Percentiles rank a stretch among this genome's conserved stretches.
Conservation (phyloP, 2,113 vertebrate species). For the Saimiri boliviensis region DNA sequence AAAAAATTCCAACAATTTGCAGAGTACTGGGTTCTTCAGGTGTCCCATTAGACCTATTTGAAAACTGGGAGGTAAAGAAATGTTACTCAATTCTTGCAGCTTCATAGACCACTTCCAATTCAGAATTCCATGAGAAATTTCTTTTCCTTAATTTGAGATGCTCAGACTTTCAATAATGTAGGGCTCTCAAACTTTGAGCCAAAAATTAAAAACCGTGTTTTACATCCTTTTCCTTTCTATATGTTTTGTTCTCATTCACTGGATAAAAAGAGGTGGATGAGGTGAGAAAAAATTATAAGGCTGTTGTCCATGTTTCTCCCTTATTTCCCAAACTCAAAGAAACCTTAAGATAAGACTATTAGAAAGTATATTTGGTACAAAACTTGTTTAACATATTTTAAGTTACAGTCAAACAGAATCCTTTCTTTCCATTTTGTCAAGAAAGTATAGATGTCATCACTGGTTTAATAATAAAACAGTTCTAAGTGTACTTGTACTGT, state of each 20-base stretch:
- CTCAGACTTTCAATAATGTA: not conserved
- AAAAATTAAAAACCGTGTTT: not conserved
- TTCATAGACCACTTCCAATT: not conserved
- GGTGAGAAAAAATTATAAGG: not conserved
- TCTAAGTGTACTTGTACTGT: not conserved
- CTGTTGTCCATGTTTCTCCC: not conserved
- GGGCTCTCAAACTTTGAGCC: not conserved
- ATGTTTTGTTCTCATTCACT: not conserved
- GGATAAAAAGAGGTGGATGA: not conserved
- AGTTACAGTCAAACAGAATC: not conserved
- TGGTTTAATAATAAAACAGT: conserved; percentile 29
- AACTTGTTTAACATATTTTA: conserved; percentile 16
- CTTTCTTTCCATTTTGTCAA: not conserved
- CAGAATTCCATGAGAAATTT: not conserved
- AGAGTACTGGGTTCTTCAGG: not conserved
- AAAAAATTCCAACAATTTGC: not conserved
- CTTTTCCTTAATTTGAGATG: not conserved
- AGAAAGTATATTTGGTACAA: not conserved
- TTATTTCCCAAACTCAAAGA: conserved; percentile 8
- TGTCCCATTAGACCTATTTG: not conserved
- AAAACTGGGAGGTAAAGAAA: not conserved
- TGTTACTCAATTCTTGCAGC: not conserved
- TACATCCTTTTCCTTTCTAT: not conserved
- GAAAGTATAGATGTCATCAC: not conserved
- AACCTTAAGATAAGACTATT: not conserved